Base-by-base conservation (phyloP, 2,113 vertebrate genomes). In the Lycocorax pyrrhopterus region DNA sequence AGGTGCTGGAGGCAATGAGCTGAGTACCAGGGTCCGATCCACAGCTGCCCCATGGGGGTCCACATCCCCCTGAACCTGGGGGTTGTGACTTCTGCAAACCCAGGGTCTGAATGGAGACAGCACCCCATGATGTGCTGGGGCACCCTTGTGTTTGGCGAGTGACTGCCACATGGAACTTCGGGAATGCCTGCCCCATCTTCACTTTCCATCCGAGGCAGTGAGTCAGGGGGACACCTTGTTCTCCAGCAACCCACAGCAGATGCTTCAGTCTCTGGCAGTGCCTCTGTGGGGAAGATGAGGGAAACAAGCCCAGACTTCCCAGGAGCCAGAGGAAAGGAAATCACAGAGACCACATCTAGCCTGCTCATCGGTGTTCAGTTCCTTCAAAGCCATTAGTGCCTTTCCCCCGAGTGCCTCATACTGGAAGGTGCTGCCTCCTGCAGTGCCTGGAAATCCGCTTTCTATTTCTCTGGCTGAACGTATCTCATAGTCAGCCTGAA, bases 371-470 rank as follows among this genome's bases (percentile, higher is more conserved):
- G 35, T 17, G 51, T 43, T 76, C 62, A 62, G 62, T 49, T 80
- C 72, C 72, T 94, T 80, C 63, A 77, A 80, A 95, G 75, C 62
- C 53, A 85, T 85, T 73, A 94, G 39, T 33, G 90, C 59, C 75
- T 93, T 75, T 93, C 66, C 52, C 39, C 8, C 0, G 4, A 90
- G 89, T 32, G 62, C 20, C 44, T 87, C 11, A 11, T 66, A 41
- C 82, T 77, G 94, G 82, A 91, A 96, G 90, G 78, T 80, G 85
- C 46, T 93, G 82, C 83, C 90, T 93, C 74, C 84, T 90, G 77
- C 84, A 67, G 60, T n/a, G 94, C 46, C 86, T 88, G 86, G 83
- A 95, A 92, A 86, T 27, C 16, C 1, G 1, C 29, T 74, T 47
- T 66, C 75, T 62, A 35, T 88, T 95, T 71, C 47, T 87, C 59